Evolutionary conservation across 2,113 vertebrate genomes (phyloP), one percentile per base, ranked within the genome.

Genomic region (Cariama cristata): DNA sequence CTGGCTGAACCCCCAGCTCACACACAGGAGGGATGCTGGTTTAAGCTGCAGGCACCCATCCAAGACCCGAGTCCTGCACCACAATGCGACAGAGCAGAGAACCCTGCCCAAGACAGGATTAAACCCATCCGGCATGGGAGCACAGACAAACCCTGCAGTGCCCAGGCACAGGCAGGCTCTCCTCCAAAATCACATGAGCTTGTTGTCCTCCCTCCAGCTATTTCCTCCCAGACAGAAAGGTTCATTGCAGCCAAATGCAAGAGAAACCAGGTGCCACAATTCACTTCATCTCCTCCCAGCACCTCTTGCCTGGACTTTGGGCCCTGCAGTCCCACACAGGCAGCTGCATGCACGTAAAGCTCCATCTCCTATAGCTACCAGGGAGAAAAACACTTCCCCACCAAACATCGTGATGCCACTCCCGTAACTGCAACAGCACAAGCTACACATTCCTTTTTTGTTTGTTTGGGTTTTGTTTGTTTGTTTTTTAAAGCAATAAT

Each of bases 31-130:
- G 13, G 52, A 3, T 30, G 32, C 6, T 26, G 13, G 12, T 64
- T 80, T 19, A 9, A 53, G 20, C 14, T 30, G 0, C 32, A 0
- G 0, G 0, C 1, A 20, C 11, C 35, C 15, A 1, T 4, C 18
- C 14, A 5, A 35, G 13, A 17, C 12, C 17, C 1, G 0, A 53
- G 17, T 14, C 30, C n/a, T 42, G 40, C 72, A 24, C 8, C 58
- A 22, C 27, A 17, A 6, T 2, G 32, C 0, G 0, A 33, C 27
- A 2, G 33, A 49, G 47, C 32, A 67, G 62, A 71, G 42, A 82
- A 15, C 16, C 24, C 56, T 50, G 9, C 4, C 53, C 12, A 4
- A 5, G 26, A 7, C 2, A 45, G 67, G 23, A 53, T 52, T 23
- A 52, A 81, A 64, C 13, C 6, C 23, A 35, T 4, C 1, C 44